These are phyloP conservation scores for Eulemur rubriventer DNA, from an alignment of 2,797 vertebrate genomes.

Conservation along the genomic window DNA sequence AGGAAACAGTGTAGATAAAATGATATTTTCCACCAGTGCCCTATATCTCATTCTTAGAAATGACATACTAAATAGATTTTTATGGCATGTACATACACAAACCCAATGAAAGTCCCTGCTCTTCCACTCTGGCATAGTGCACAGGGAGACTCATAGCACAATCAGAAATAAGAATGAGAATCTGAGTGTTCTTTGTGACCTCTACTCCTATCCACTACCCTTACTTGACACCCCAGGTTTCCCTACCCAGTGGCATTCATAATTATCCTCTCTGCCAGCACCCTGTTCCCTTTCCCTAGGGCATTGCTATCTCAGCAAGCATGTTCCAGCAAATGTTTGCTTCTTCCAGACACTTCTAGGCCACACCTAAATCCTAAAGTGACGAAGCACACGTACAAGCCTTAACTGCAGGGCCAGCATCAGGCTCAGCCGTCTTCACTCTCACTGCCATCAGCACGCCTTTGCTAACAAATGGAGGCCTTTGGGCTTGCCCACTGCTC, in stretches of 20 bases:
- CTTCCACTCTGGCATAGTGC: not conserved
- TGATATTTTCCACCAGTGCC: not conserved
- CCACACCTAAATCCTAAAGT: not conserved
- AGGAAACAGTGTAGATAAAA: not conserved
- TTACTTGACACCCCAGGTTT: not conserved
- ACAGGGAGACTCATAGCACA: not conserved
- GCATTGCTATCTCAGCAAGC: not conserved
- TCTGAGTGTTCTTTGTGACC: not conserved
- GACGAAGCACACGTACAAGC: accelerated
- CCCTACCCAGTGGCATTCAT: not conserved
- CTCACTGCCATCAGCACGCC: not conserved
- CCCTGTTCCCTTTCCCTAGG: not conserved
- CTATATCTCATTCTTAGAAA: not conserved
- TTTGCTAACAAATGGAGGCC: not conserved
- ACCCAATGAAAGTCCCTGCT: not conserved
- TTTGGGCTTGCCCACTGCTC: not conserved
- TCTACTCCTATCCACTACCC: not conserved
- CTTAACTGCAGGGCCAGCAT: not conserved
- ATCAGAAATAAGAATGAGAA: not conserved
- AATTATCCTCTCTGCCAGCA: not conserved
- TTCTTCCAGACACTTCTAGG: not conserved
- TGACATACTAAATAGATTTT: not conserved
- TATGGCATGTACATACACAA: not conserved
- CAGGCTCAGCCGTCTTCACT: not conserved
- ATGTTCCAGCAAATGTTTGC: not conserved